These are phyloP conservation scores for Ramphastos sulfuratus DNA, from an alignment of 2,113 vertebrate species.

Conservation along the genomic window DNA sequence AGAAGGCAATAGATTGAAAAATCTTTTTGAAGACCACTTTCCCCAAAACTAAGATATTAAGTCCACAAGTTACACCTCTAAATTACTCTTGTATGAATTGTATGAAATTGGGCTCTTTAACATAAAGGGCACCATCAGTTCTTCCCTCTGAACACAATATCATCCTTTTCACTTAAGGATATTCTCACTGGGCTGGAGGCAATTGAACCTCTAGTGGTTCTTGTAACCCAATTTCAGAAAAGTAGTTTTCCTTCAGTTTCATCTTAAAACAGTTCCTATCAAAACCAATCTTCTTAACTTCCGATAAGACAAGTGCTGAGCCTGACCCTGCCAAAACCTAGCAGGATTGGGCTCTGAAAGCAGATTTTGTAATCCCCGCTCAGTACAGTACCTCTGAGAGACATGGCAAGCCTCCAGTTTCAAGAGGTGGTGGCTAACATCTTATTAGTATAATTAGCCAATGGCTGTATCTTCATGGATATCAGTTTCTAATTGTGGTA, in stretches of 20 bases:
- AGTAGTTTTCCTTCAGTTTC: not conserved
- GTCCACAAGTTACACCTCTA: not conserved
- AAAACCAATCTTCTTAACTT: not conserved
- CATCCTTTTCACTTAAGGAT: not conserved
- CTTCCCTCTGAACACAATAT: not conserved
- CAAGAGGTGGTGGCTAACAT: too few species aligned
- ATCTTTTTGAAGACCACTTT: slow-evolving; percentile 24
- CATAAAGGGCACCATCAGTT: not conserved
- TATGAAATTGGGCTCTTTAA: not conserved
- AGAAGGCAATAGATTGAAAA: slow-evolving; percentile 8
- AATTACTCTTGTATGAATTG: not conserved
- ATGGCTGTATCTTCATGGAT: too few species aligned
- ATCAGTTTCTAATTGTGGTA: too few species aligned
- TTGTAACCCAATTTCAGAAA: not conserved
- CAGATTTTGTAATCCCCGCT: too few species aligned
- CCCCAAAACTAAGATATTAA: slow-evolving; percentile 7
- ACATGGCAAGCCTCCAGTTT: too few species aligned
- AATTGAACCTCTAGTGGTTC: not conserved
- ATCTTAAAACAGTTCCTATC: not conserved
- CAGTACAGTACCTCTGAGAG: too few species aligned
- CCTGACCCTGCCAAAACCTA: too few species aligned
- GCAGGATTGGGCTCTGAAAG: too few species aligned
- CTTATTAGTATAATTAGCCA: too few species aligned
- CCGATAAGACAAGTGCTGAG: too few species aligned
- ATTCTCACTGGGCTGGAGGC: not conserved